Evolutionary conservation across 1,140 invertebrate species (phyloP).

Genomic region (Littorina saxatilis): DNA sequence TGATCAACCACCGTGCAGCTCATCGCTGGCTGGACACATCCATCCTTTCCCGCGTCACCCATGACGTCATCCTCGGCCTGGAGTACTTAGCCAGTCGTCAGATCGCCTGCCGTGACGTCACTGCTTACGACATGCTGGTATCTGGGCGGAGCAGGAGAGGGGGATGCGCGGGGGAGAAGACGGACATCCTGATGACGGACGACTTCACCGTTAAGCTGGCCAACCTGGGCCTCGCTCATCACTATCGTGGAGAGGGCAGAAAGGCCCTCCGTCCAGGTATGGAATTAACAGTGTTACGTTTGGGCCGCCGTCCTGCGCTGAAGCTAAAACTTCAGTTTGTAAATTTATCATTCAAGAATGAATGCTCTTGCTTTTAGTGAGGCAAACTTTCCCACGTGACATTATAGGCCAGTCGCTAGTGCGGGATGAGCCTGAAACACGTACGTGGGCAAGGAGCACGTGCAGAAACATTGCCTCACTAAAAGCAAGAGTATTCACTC

Average conservation of each 20-base stretch:
- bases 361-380: too few species aligned
- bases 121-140: constrained; percentile 26
- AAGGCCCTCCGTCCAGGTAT: background rate
- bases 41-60: constrained; percentile 10
- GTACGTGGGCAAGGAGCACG: background rate
- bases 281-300: background rate
- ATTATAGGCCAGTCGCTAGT: too few species aligned
- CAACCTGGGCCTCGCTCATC: constrained; percentile 17
- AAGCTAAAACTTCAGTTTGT: too few species aligned
- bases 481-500: too few species aligned
- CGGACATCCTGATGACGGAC: constrained; percentile 20
- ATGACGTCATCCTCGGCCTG: constrained; percentile 8
- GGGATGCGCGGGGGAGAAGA: constrained; percentile 4
- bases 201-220: constrained; percentile 27
- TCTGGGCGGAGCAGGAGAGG: constrained; percentile 19
- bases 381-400: too few species aligned
- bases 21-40: constrained; percentile 19
- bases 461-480: too few species aligned
- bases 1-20: constrained; percentile 21
- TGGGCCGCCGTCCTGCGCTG: too few species aligned
- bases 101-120: constrained; percentile 36
- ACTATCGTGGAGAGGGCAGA: background rate
- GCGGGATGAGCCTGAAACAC: background rate
- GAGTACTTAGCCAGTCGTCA: constrained; percentile 4
- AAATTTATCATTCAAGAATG: background rate